Conservation (phyloP, 2,113 vertebrate genomes). For the Chitala chitala region DNA sequence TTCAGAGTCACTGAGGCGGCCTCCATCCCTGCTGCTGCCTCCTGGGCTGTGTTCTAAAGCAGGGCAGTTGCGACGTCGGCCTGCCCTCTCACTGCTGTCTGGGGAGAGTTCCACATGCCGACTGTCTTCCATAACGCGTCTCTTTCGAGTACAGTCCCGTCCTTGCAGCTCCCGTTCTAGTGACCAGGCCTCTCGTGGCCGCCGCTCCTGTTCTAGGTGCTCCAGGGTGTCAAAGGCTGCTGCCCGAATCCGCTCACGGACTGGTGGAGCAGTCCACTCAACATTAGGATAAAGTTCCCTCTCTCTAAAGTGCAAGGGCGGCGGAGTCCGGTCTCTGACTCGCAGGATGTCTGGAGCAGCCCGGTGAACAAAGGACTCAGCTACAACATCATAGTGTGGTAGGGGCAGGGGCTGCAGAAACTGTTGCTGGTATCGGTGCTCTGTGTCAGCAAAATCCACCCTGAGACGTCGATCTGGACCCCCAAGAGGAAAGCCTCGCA, state of each 20-base stretch:
- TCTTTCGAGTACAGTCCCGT: constrained; percentile 81
- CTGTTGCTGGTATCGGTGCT: constrained; percentile 90
- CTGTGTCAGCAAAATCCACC: constrained; percentile 92
- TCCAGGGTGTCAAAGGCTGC: constrained; percentile 83
- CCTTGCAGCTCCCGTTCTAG: constrained; percentile 79
- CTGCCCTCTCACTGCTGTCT: constrained; percentile 80
- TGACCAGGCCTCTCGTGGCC: constrained; percentile 86
- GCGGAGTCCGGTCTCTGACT: constrained; percentile 86
- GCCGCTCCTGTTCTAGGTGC: constrained; percentile 78
- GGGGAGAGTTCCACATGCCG: constrained; percentile 87
- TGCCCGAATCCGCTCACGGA: constrained; percentile 76
- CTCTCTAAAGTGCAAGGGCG: constrained; percentile 85
- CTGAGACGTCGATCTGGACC: constrained; percentile 85
- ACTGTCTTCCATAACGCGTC: constrained; percentile 76
- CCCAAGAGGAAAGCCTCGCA: constrained; percentile 91
- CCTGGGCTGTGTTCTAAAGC: constrained; percentile 89
- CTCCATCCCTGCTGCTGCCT: constrained; percentile 77
- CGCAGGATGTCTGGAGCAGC: constrained; percentile 80
- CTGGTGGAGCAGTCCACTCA: constrained; percentile 83
- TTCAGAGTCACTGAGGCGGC: constrained; percentile 83
- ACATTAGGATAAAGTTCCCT: constrained; percentile 82
- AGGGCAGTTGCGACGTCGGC: constrained; percentile 74
- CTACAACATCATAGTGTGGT: constrained; percentile 87
- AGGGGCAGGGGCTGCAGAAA: constrained; percentile 88
- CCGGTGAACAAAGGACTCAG: constrained; percentile 87